Base-by-base conservation (phyloP, 1,140 invertebrate genomes). In the Cheumatopsyche charites region DNA sequence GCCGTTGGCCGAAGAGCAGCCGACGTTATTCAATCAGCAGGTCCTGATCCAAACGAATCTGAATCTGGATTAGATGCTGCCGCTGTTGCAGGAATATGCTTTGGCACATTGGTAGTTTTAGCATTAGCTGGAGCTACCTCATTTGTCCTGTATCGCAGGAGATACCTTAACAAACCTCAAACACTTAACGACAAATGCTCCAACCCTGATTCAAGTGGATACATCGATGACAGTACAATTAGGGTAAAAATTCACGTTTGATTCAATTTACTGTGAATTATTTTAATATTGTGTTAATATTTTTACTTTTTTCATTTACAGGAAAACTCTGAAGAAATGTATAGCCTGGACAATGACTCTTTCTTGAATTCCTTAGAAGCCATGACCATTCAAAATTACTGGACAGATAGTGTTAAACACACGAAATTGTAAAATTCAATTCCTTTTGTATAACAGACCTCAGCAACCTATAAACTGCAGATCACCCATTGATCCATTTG, bases 311-410 rank as follows among this genome's bases (percentile, higher is more conserved):
- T 67, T 79, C 62, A 76, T 68, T 86, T 89, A 19, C 85, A 94
- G 93, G 93, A 94, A 81, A 94, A 94, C 80, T 94, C 92, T 0
- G 93, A 95, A 84, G 93, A 94, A 83, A 94, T 94, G 92, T 94
- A 94, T 82, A 94, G 93, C 79, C 84, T 95, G 82, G 93, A 95
- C 83, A 95, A 95, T 80, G 93, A 95, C 80, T 95, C 93, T 70
- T 95, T 95, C 83, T 86, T 95, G 62, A 95, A 95, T 82, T 94
- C 93, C 66, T 80, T 95, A 73, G 93, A 95, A 83, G 93, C 93
- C 65, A 94, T 95, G 92, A 95, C 93, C 77, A 94, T 95, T 81
- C 93, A 95, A 80, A 95, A 94, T 82, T 94, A 94, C 79, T 95
- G 93, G 93, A 94, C 93, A 62, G 93, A 95, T 81, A 94, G 90